Evolutionary conservation across 30 jellyfish, hydroid and myxozoan genomes (phyloP), one percentile per base, ranked within the genome.

Genomic region (Pelagia noctiluca): DNA sequence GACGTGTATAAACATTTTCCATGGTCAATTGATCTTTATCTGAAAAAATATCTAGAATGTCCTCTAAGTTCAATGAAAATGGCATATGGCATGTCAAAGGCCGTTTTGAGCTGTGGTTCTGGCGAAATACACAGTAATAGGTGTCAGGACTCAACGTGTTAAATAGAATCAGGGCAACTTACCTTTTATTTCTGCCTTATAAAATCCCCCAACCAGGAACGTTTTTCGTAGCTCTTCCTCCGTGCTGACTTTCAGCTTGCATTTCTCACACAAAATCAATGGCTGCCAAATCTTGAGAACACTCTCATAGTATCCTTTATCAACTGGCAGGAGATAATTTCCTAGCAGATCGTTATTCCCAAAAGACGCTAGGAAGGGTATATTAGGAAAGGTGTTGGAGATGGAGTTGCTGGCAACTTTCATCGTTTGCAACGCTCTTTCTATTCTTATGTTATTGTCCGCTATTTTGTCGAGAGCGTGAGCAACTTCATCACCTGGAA

Each of bases 301-400:
- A 10, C 34, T 65, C 54, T 76, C 64, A 35, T 50, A 76, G 81
- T 25, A 86, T n/a, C 71, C 28, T 11, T 42, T 46, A 29, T 76
- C 73, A 37, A 50, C 68, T 26, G 96, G 96, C 22, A 77, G 66
- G 22, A 65, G 21, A 68, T 86, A 86, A 31, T 86, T 82, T 11
- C 86, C 90, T 21, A 87, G 90, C 8, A 86, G 82, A 54, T 86
- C 96, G 34, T 75, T 86, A 72, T 86, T 86, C 11, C 96, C 96
- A 13, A 86, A 26, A 5, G 82, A 76, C 47, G 96, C 87, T 26
- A 75, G 18, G 26, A 76, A 4, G 0, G 95, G 95, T 8, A 85
- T 73, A 0, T 37, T 47, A 0, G 95, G 62, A 35, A 85, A 75
- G 19, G 26, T 38, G 4, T 29, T 37, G n/a, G 33, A 30, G 7